Evolutionary conservation across 1,140 invertebrate genomes (phyloP).

Genomic region (Linepithema humile): DNA sequence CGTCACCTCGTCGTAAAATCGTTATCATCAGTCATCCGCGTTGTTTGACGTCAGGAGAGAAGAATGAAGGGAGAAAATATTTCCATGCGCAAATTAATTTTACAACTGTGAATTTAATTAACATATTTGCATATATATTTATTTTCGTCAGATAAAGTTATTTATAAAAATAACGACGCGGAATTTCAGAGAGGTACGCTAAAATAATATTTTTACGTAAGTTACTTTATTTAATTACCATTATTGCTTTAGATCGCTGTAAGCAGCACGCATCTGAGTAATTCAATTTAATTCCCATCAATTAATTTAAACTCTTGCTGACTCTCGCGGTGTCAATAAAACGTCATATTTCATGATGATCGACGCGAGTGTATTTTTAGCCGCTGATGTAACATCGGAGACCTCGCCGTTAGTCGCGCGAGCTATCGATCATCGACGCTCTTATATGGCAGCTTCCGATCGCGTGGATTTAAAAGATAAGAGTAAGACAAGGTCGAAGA

Average conservation of each 20-base stretch:
- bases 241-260: slow-evolving; percentile 22
- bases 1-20: background rate
- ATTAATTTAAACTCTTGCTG: slow-evolving; percentile 1
- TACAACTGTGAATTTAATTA: background rate
- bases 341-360: slow-evolving; percentile 36
- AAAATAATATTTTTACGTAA: background rate
- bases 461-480: slow-evolving; percentile 62
- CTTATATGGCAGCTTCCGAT: slow-evolving; percentile 55
- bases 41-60: background rate
- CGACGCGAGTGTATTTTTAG: slow-evolving; percentile 41
- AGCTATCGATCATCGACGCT: slow-evolving; percentile 61
- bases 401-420: slow-evolving; percentile 42
- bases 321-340: slow-evolving; percentile 32
- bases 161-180: background rate
- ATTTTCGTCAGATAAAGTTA: background rate
- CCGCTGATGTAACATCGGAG: slow-evolving; percentile 28
- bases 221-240: background rate
- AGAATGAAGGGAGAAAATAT: background rate
- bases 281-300: background rate
- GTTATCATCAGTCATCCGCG: background rate
- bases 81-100: background rate
- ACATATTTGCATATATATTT: background rate
- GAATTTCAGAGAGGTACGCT: background rate
- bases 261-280: background rate
- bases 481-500: slow-evolving; percentile 55